Conservation (phyloP, 2,113 vertebrate species). For the Takifugu flavidus region DNA sequence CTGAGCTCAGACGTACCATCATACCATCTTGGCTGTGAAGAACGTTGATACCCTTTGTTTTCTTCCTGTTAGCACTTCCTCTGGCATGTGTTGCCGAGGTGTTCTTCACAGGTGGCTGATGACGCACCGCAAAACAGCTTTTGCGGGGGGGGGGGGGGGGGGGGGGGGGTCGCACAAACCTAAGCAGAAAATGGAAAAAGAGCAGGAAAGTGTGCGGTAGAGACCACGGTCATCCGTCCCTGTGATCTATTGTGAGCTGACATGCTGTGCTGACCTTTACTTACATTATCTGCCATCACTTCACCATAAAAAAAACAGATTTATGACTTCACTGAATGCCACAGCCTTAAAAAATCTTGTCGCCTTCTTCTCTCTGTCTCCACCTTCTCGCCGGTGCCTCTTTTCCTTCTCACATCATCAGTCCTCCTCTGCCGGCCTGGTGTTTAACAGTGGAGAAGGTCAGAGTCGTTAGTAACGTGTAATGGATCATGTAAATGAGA, state of each 20-base stretch:
- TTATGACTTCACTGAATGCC: conserved; percentile 68
- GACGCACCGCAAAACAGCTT: conserved; percentile 5
- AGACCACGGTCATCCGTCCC: conserved; percentile 47
- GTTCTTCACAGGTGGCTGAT: conserved; percentile 26
- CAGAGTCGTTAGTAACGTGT: conserved; percentile 62
- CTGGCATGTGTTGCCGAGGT: conserved; percentile 1
- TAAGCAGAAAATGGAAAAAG: background rate
- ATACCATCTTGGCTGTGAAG: conserved; percentile 48
- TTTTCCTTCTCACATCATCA: conserved; percentile 9
- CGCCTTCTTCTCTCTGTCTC: conserved; percentile 53
- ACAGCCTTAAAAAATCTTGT: conserved; percentile 60
- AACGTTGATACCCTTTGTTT: conserved; percentile 40
- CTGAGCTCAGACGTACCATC: conserved; percentile 14
- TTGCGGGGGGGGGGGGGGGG: too few relatives aligned
- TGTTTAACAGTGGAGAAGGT: conserved; percentile 65
- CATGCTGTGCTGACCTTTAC: conserved; percentile 65
- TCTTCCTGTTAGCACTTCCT: conserved; percentile 39
- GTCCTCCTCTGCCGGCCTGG: conserved; percentile 16
- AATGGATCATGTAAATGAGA: conserved; percentile 62
- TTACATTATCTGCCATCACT: conserved; percentile 69
- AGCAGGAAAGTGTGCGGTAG: background rate
- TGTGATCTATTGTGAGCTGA: conserved; percentile 62
- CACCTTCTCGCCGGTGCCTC: conserved; percentile 1
- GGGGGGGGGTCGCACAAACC: background rate
- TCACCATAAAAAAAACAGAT: conserved; percentile 66